Evolutionary conservation across 2,888 invertebrate species (phyloP), one percentile per base, ranked within the genome.

Genomic region (Pachydiplax longipennis): DNA sequence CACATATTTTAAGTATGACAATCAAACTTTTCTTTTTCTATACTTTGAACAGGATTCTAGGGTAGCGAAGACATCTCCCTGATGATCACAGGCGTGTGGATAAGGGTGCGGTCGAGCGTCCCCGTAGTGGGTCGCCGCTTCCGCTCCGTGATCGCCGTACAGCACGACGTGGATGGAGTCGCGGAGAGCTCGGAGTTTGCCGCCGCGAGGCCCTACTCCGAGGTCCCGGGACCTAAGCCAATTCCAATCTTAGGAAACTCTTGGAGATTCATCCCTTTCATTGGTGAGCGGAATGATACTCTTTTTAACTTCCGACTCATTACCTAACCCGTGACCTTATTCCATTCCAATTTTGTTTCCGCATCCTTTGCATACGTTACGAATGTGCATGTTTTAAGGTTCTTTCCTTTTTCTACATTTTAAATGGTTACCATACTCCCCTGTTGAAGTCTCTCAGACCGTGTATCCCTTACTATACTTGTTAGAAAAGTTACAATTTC

Each of bases 191-290:
- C 61, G 22, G 87, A 87, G 37, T n/a, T 61, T 31, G 18, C 58
- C 37, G 2, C 87, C 18, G 90, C 81, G 22, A 44, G 80, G 58
- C 91, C 37, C 65, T 91, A 96, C 94, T 94, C 94, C 0, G 94
- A 95, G 48, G 95, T 96, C 0, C 96, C 96, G 0, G 96, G 96
- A 0, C 96, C 96, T 0, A 95, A 94, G 92, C 95, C 95, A 0
- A 91, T 95, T n/a, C 96, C 96, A 0, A 90, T 96, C 0, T 92
- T 96, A 13, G 96, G 96, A 0, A 96, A 96, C 92, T 95, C 95
- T 5, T 96, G 96, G 96, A 94, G 95, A 92, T 96, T 96, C 92
- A 94, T 95, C 40, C 96, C 96, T 53, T 95, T 94, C 92, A 94
- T 96, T 91, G 96, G 96, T 96, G 93, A 94, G 95, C 92, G 0